These are phyloP conservation scores for Drosophila glabriapex DNA, from an alignment of 2,888 invertebrate species.

Conservation along the genomic window DNA sequence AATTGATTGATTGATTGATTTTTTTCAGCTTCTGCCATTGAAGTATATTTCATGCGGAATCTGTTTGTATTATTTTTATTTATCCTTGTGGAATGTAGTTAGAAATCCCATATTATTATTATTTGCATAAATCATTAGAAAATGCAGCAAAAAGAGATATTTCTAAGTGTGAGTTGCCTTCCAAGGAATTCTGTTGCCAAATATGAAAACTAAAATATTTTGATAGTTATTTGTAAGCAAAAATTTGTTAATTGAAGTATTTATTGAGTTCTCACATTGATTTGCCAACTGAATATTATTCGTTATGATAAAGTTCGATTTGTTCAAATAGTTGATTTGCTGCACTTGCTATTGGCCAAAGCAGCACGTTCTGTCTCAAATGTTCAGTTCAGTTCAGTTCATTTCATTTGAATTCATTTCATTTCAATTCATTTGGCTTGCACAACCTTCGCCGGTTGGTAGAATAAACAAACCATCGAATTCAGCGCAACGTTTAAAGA, in stretches of 20 bases:
- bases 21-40: neutral
- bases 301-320: neutral
- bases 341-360: slow-evolving; percentile 6
- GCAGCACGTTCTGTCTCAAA: slow-evolving; percentile 20
- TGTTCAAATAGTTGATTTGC: neutral
- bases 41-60: slow-evolving; percentile 28
- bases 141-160: neutral
- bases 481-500: slow-evolving; percentile 63
- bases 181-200: neutral
- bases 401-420: slow-evolving; percentile 25
- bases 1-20: slow-evolving; percentile 20
- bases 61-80: slow-evolving; percentile 17
- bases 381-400: slow-evolving; percentile 12
- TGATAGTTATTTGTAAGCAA: neutral
- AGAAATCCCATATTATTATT: slow-evolving; percentile 11
- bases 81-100: neutral
- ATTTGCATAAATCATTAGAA: neutral
- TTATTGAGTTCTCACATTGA: neutral
- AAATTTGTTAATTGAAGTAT: neutral
- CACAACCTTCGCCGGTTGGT: slow-evolving; percentile 43
- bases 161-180: neutral
- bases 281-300: neutral
- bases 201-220: neutral
- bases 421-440: slow-evolving; percentile 26
- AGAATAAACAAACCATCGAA: slow-evolving; percentile 53